Base-by-base conservation (phyloP, 2,113 vertebrate genomes). In the Rhinogobius similis region DNA sequence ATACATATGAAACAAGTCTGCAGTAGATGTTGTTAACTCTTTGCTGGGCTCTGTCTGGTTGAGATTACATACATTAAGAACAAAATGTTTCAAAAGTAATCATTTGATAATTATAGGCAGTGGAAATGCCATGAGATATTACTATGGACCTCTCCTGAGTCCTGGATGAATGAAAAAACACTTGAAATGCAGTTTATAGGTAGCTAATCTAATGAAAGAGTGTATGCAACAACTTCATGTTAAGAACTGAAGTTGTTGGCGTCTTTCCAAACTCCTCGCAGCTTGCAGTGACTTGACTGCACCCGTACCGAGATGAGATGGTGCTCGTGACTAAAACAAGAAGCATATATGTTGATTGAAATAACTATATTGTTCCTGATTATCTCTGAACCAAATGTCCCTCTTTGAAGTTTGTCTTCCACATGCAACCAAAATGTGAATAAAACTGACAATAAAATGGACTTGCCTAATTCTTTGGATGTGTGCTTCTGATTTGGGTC, bases 401-500 rank as follows among this genome's bases (percentile, higher is more conserved):
- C 39, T 63, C 58, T 61, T 48, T 59, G 11, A 59, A 43, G 26
- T 10, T 14, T 4, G 5, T 26, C 10, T 38, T 0, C 20, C 13
- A 48, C 7, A 20, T 32, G 36, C 59, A 39, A 41, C 6, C 39
- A 20, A 48, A 65, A 14, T 36, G 4, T 75, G 56, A 72, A 24
- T 63, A 63, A 39, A 41, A 18, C 62, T 39, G 61, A 32, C 16
- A 36, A 61, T 36, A 61, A 61, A 61, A n/a, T 36, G 9, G 13
- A 61, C 29, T 36, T 16, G 14, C 24, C 10, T 62, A 75, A 71
- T 10, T 26, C 13, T 13, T 14, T 55, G 23, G n/a, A 26, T 55
- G 52, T 55, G 12, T 3, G 39, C 4, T 55, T 12, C 43, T 72
- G 64, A 32, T 79, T 66, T 72, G 61, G 24, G 79, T 64, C 50